Conservation (phyloP, 2,113 vertebrate species). For the Coracopsis vasa region DNA sequence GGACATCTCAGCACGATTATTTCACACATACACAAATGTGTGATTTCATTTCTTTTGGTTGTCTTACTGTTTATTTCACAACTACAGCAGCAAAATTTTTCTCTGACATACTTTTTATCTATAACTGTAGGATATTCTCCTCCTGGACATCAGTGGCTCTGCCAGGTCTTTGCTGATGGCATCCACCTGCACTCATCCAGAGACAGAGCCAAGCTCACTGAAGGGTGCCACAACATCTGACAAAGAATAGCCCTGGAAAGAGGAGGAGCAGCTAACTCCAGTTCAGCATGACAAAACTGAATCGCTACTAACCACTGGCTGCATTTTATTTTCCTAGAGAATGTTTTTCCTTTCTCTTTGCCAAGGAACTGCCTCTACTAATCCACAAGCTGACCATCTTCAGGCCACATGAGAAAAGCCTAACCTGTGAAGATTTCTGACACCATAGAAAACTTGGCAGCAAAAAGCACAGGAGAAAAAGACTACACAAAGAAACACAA, state of each 20-base stretch:
- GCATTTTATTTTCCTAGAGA: background rate
- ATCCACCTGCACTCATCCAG: background rate
- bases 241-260: background rate
- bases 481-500: background rate
- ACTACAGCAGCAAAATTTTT: background rate
- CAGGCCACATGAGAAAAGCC: background rate
- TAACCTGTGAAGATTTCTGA: background rate
- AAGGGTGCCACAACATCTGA: background rate
- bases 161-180: background rate
- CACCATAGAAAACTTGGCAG: background rate
- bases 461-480: background rate
- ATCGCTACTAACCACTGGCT: background rate
- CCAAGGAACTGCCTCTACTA: background rate
- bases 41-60: conserved; percentile 24
- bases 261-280: background rate
- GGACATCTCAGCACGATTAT: background rate
- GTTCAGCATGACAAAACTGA: background rate
- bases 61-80: conserved; percentile 33
- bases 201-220: background rate
- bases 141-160: background rate
- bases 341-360: background rate
- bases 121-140: background rate
- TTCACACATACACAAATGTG: background rate
- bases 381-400: background rate
- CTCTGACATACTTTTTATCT: background rate